Conservation (phyloP, 2,113 vertebrate genomes). For the Tursiops truncatus region DNA sequence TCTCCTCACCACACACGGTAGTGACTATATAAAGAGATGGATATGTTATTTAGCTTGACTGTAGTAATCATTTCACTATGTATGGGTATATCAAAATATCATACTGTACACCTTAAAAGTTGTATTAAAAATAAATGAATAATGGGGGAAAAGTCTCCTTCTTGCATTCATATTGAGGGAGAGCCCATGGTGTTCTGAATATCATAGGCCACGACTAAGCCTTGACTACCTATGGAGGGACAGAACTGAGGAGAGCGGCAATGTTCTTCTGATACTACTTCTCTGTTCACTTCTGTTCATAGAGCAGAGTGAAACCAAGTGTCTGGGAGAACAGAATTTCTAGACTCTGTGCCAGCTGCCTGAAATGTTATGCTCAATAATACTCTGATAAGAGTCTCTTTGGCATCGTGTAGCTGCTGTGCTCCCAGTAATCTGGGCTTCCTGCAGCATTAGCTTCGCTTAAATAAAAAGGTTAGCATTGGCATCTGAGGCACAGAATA, state of each 20-base stretch:
- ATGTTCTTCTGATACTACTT: not conserved
- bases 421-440: not conserved
- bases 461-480: not conserved
- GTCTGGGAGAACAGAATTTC: not conserved
- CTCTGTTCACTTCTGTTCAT: not conserved
- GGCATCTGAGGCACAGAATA: not conserved
- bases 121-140: not conserved
- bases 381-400: not conserved
- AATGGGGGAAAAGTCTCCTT: not conserved
- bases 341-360: not conserved
- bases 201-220: not conserved
- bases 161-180: not conserved
- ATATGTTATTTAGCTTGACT: not conserved
- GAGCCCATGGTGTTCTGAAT: not conserved
- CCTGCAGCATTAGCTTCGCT: not conserved
- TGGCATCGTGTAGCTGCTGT: not conserved
- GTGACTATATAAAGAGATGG: no score
- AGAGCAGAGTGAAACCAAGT: not conserved
- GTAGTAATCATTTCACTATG: not conserved
- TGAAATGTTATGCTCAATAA: not conserved
- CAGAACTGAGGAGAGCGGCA: not conserved
- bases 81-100: not conserved
- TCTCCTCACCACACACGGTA: not conserved
- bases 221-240: accelerated
- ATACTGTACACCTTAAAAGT: not conserved